These are phyloP conservation scores for Saimiri boliviensis DNA, from an alignment of 2,113 vertebrate genomes.

Conservation along the genomic window DNA sequence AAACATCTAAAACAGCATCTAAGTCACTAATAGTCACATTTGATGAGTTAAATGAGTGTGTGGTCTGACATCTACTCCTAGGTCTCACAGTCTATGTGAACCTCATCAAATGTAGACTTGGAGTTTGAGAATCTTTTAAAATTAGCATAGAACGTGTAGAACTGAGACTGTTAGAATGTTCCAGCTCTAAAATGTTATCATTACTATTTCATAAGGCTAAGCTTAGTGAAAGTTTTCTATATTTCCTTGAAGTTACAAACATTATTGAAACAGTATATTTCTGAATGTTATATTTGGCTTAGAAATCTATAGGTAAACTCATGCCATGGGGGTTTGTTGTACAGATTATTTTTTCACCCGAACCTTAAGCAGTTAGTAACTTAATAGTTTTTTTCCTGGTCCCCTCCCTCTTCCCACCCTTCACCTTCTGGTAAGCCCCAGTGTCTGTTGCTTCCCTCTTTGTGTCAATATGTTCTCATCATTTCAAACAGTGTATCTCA, in stretches of 20 bases:
- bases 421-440: too few relatives aligned
- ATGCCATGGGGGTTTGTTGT: too few relatives aligned
- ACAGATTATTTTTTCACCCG: too few relatives aligned
- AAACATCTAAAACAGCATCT: not conserved
- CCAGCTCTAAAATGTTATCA: not conserved
- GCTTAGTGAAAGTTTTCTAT: not conserved
- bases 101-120: not conserved
- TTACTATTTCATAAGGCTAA: constrained; percentile 30
- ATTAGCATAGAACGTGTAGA: not conserved
- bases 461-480: too few relatives aligned
- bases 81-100: not conserved
- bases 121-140: not conserved
- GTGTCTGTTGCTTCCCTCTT: too few relatives aligned
- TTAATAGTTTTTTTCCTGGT: too few relatives aligned
- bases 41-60: not conserved
- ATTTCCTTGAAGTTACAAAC: constrained; percentile 37
- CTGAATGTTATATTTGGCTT: constrained; percentile 22
- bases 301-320: not conserved
- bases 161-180: not conserved
- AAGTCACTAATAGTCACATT: not conserved
- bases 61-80: not conserved
- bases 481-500: not conserved
- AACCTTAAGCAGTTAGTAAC: too few relatives aligned
- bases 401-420: too few relatives aligned
- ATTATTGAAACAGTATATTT: constrained; percentile 15